Conservation (phyloP, 2,113 vertebrate species). For the Pseudorasbora parva region DNA sequence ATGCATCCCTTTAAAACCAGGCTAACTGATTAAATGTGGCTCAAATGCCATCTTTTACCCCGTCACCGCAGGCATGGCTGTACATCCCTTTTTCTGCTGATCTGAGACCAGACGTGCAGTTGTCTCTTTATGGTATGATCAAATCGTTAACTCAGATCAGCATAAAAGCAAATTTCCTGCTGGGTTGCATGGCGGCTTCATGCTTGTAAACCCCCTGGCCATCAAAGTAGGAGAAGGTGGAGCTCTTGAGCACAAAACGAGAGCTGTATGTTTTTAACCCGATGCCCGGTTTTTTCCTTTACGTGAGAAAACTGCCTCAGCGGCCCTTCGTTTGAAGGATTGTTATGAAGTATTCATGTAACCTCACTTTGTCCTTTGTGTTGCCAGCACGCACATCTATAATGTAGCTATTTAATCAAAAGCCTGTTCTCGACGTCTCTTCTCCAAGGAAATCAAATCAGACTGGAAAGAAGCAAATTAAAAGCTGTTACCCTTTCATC, state of each 20-base stretch:
- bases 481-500: constrained; percentile 33
- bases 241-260: not conserved
- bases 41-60: not conserved
- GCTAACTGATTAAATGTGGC: constrained; percentile 15
- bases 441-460: constrained; percentile 27
- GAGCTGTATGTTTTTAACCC: not conserved
- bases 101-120: constrained; percentile 13
- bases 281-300: not conserved
- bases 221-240: constrained; percentile 1
- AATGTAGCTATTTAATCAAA: constrained; percentile 48
- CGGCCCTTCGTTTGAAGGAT: constrained; percentile 12
- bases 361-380: constrained; percentile 36
- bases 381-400: constrained; percentile 22
- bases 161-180: constrained; percentile 1
- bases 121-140: not conserved
- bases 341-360: constrained; percentile 44
- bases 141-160: constrained; percentile 17
- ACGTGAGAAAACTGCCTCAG: not conserved
- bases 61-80: constrained; percentile 23
- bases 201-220: constrained; percentile 17
- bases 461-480: constrained; percentile 31
- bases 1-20: not conserved
- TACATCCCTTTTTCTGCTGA: constrained; percentile 21
- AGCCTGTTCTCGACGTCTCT: not conserved
- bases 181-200: constrained; percentile 15